Percentiles rank a stretch among this genome's conserved stretches.
Conservation (phyloP, 2,113 vertebrate species). For the Pelmatolapia mariae region DNA sequence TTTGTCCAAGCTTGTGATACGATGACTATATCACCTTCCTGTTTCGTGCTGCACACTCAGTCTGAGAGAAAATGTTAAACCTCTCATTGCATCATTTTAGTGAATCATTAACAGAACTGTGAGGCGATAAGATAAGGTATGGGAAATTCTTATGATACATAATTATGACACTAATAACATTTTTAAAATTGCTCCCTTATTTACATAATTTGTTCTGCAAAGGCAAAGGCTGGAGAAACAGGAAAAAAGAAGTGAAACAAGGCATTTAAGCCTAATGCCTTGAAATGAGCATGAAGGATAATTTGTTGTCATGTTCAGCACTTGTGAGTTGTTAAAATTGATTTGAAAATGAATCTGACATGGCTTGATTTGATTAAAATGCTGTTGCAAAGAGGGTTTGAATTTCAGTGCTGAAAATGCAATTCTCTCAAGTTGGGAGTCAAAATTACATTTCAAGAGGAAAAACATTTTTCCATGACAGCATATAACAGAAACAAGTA, state of each 20-base stretch:
- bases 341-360: constrained; percentile 13
- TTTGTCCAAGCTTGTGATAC: constrained; percentile 21
- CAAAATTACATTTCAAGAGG: constrained; percentile 20
- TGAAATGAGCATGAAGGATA: not conserved
- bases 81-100: not conserved
- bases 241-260: not conserved
- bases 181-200: not conserved
- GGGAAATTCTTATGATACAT: not conserved
- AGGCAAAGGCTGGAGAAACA: not conserved
- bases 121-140: not conserved
- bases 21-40: not conserved
- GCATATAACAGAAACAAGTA: constrained; percentile 19
- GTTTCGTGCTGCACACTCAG: not conserved
- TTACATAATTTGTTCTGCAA: not conserved
- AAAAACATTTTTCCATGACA: not conserved
- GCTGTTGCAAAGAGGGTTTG: not conserved
- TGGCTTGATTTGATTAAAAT: not conserved
- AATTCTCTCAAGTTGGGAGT: not conserved
- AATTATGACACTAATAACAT: not conserved
- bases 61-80: not conserved
- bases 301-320: not conserved
- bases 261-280: not conserved
- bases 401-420: constrained; percentile 4
- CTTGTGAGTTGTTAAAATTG: not conserved
- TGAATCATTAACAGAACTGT: not conserved